Evolutionary conservation across 2,888 invertebrate genomes (phyloP).

Genomic region (Zeuzera pyrina): DNA sequence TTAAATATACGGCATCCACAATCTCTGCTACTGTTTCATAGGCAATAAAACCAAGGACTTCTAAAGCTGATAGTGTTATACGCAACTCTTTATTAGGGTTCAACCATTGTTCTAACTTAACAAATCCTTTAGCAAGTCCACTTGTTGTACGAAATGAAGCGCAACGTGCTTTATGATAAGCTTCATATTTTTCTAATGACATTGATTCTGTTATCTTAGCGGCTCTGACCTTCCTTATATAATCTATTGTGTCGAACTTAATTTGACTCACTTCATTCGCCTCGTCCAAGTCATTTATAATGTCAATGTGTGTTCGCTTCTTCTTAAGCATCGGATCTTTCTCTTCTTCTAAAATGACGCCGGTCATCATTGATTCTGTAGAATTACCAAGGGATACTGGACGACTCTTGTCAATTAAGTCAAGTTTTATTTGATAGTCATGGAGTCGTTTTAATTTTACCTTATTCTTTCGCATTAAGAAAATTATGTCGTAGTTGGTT

Average conservation of each 20-base stretch:
- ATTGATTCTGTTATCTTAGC: slow-evolving; percentile 68
- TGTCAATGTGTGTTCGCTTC: slow-evolving; percentile 56
- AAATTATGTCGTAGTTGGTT: slow-evolving; percentile 80
- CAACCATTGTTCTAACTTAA: slow-evolving; percentile 76
- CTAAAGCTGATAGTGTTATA: slow-evolving; percentile 77
- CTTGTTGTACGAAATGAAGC: slow-evolving; percentile 76
- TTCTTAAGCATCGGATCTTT: slow-evolving; percentile 62
- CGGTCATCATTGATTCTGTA: slow-evolving; percentile 33
- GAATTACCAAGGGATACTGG: slow-evolving; percentile 24
- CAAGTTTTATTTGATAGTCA: slow-evolving; percentile 78
- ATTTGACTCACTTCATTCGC: slow-evolving; percentile 68
- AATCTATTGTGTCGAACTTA: slow-evolving; percentile 70
- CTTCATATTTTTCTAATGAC: slow-evolving; percentile 77
- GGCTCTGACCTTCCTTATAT: slow-evolving; percentile 74
- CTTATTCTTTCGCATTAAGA: slow-evolving; percentile 86
- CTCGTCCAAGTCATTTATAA: slow-evolving; percentile 71
- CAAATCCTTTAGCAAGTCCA: slow-evolving; percentile 64
- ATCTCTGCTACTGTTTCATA: slow-evolving; percentile 94
- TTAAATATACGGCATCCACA: slow-evolving; percentile 86
- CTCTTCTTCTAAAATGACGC: slow-evolving; percentile 56
- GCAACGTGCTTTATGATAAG: slow-evolving; percentile 85
- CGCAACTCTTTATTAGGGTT: slow-evolving; percentile 76
- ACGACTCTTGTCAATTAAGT: slow-evolving; percentile 51
- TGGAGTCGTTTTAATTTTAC: slow-evolving; percentile 82
- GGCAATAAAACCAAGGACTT: slow-evolving; percentile 87